Percentiles rank a stretch among this genome's conserved stretches.
Evolutionary conservation across 2,113 vertebrate species (phyloP).

Genomic region (Anthoscopus minutus): DNA sequence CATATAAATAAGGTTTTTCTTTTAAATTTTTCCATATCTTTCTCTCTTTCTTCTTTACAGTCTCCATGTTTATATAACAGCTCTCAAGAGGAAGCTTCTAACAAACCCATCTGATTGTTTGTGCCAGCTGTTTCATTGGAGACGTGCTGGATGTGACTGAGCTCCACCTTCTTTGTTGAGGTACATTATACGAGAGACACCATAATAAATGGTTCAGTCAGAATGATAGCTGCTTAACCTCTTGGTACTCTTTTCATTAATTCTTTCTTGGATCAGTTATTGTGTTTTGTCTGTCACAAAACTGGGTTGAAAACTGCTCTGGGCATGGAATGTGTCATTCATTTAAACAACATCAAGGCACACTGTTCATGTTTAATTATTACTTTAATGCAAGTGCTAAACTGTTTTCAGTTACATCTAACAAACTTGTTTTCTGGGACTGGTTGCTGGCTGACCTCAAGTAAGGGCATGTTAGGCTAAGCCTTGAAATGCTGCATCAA

Average conservation of each 20-base stretch:
- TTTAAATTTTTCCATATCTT: constrained; percentile 5
- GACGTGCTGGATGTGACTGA: not conserved
- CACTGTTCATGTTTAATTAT: constrained; percentile 53
- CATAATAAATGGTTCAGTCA: not conserved
- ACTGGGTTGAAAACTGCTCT: constrained; percentile 37
- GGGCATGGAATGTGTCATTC: constrained; percentile 57
- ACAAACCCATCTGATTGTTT: not conserved
- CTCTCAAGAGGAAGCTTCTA: constrained; percentile 7
- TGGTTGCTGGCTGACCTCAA: constrained; percentile 48
- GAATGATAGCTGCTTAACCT: constrained; percentile 39
- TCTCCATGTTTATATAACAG: not conserved
- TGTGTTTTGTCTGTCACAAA: constrained; percentile 54
- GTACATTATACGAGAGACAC: not conserved
- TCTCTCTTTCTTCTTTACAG: not conserved
- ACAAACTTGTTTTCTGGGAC: constrained; percentile 49
- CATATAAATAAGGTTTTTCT: not conserved
- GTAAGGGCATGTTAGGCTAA: constrained; percentile 59
- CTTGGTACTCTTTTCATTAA: constrained; percentile 27
- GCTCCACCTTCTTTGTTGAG: not conserved
- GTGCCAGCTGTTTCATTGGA: constrained; percentile 28
- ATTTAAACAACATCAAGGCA: constrained; percentile 55
- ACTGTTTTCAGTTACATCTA: constrained; percentile 54
- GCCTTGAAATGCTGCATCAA: constrained; percentile 63
- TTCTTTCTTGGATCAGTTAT: constrained; percentile 49
- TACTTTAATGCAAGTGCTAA: constrained; percentile 56